These are phyloP conservation scores for Exephanes ischioxanthus DNA, from an alignment of 2,888 invertebrate species.

Conservation along the genomic window DNA sequence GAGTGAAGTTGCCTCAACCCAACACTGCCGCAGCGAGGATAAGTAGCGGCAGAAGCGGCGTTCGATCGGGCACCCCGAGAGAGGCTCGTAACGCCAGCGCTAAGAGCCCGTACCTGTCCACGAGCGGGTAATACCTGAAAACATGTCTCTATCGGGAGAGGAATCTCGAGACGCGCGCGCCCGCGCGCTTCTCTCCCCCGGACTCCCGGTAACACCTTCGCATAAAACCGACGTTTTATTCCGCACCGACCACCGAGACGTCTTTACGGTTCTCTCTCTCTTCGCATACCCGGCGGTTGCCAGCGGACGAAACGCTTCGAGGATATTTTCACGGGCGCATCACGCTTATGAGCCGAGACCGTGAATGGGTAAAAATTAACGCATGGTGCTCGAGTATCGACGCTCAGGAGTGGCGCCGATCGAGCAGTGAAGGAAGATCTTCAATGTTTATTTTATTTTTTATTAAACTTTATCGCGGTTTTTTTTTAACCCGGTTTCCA, in stretches of 20 bases:
- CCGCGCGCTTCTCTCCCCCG: slow-evolving; percentile 55
- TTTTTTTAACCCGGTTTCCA: not conserved
- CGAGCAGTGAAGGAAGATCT: not conserved
- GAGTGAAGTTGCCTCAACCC: slow-evolving; percentile 60
- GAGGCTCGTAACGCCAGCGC: slow-evolving; percentile 80
- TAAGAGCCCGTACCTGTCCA: slow-evolving; percentile 84
- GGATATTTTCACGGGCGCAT: slow-evolving; percentile 74
- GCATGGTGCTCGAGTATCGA: slow-evolving; percentile 18
- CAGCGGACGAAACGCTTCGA: slow-evolving; percentile 60
- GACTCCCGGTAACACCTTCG: slow-evolving; percentile 79
- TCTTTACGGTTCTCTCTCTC: slow-evolving; percentile 78
- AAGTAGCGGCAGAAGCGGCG: slow-evolving; percentile 44
- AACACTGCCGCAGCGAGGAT: slow-evolving; percentile 37
- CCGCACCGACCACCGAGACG: slow-evolving; percentile 79
- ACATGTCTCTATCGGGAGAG: slow-evolving; percentile 83
- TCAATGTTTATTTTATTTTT: not conserved
- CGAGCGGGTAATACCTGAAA: slow-evolving; percentile 83
- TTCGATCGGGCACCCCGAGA: slow-evolving; percentile 68
- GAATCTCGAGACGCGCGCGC: slow-evolving; percentile 77
- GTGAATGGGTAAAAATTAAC: slow-evolving; percentile 51
- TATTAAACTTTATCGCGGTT: not conserved
- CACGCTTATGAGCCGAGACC: slow-evolving; percentile 65
- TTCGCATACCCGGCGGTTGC: slow-evolving; percentile 73
- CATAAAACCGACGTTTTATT: slow-evolving; percentile 84
- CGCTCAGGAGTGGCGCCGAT: slow-evolving; percentile 5